Evolutionary conservation across 2,888 invertebrate species (phyloP).

Genomic region (Drosophila atripex): DNA sequence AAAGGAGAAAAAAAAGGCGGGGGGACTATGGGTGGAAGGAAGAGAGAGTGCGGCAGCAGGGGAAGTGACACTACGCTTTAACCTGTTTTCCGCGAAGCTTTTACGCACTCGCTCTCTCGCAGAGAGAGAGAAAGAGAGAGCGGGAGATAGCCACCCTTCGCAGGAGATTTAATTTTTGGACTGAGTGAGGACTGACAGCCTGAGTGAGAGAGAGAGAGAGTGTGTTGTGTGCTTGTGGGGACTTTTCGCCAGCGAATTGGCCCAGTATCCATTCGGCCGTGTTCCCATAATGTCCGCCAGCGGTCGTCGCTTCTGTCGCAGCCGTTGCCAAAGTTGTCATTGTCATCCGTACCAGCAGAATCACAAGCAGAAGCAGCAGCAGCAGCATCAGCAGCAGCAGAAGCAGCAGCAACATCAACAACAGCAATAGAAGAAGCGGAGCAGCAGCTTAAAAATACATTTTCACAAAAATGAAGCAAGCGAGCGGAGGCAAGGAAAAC

Average conservation of each 20-base stretch:
- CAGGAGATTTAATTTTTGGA: too few species aligned
- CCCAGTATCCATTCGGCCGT: slow-evolving; percentile 84
- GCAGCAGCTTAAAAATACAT: slow-evolving; percentile 77
- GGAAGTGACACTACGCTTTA: slow-evolving; percentile 62
- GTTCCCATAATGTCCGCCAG: slow-evolving; percentile 83
- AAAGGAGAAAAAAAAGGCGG: slow-evolving; percentile 11
- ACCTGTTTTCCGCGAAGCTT: slow-evolving; percentile 76
- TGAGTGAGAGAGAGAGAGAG: slow-evolving; percentile 6
- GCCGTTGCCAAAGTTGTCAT: slow-evolving; percentile 77
- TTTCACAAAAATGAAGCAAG: slow-evolving; percentile 73
- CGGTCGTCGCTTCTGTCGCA: slow-evolving; percentile 70
- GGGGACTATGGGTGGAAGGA: neutral
- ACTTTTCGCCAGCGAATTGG: slow-evolving; percentile 67
- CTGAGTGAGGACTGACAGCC: slow-evolving; percentile 12
- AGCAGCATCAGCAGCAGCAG: slow-evolving; percentile 42
- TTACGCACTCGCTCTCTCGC: slow-evolving; percentile 66
- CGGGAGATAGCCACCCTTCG: slow-evolving; percentile 61
- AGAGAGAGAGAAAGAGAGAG: neutral
- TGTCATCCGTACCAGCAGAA: slow-evolving; percentile 61
- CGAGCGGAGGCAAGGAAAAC: slow-evolving; percentile 69
- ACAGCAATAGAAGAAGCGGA: slow-evolving; percentile 42
- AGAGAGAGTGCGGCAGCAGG: slow-evolving; percentile 18
- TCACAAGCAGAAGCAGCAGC: slow-evolving; percentile 46
- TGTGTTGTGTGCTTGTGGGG: slow-evolving; percentile 44
- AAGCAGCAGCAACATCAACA: slow-evolving; percentile 38